These are phyloP conservation scores for Eurois occulta DNA, from an alignment of 2,888 invertebrate species.

Conservation along the genomic window DNA sequence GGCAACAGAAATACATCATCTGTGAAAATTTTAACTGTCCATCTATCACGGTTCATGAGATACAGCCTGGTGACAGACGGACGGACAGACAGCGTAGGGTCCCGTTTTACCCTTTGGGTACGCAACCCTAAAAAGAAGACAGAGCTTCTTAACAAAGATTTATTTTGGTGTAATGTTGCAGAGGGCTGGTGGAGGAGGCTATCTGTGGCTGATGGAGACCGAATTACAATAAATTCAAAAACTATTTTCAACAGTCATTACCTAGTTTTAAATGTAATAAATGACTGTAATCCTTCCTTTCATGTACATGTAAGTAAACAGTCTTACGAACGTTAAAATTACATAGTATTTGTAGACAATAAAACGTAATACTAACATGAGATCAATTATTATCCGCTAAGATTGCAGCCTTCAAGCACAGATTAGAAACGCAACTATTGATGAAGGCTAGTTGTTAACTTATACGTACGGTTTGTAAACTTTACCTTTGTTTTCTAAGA, in stretches of 20 bases:
- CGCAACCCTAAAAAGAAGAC: no score
- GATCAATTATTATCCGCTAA: constrained; percentile 39
- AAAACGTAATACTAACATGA: constrained; percentile 37
- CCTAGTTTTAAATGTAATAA: neutral
- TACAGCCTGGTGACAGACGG: no score
- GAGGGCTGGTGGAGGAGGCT: neutral
- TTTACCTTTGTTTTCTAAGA: constrained; percentile 30
- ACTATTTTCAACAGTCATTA: neutral
- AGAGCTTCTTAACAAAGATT: neutral
- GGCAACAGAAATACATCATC: no score
- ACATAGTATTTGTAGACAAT: constrained; percentile 36
- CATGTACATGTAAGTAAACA: neutral
- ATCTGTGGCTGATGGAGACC: no score
- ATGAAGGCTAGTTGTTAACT: constrained; percentile 14
- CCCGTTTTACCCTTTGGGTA: no score
- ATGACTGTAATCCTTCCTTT: constrained; percentile 5
- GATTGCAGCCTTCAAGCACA: constrained; percentile 35
- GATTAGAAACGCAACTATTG: constrained; percentile 49
- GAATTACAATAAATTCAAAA: neutral
- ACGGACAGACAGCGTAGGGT: no score
- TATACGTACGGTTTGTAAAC: constrained; percentile 5
- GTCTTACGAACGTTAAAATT: neutral
- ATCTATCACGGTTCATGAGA: no score
- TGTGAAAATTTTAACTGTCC: no score
- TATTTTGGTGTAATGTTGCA: neutral